phyloP scores from a whole-genome alignment of 2,797 vertebrate genomes.

The Dipus sagitta region DNA sequence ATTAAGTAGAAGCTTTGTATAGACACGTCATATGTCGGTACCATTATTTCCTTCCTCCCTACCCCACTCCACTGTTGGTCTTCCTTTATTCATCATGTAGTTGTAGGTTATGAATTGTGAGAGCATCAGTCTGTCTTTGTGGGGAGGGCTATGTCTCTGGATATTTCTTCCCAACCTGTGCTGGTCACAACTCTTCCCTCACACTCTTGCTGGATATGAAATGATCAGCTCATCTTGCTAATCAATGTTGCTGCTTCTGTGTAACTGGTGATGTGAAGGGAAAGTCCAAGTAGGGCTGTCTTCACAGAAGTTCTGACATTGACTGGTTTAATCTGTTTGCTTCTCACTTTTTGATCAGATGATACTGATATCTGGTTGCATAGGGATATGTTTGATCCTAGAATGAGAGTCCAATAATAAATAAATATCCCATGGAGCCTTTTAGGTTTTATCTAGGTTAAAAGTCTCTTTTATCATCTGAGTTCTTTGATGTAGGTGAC shows the following conservation, averaged over 20 bases:
- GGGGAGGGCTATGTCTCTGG: no score
- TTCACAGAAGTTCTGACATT: constrained; percentile 14
- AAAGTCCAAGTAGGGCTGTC: neutral
- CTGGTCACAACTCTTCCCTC: neutral
- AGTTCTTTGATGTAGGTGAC: constrained; percentile 72
- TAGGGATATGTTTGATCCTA: constrained; percentile 71
- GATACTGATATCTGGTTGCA: constrained; percentile 65
- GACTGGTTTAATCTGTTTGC: constrained; percentile 39
- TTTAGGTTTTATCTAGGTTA: constrained; percentile 71
- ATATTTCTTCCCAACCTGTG: no score
- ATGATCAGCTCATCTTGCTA: neutral
- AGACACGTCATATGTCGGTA: no score
- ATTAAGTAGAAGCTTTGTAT: no score
- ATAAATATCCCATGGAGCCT: constrained; percentile 54
- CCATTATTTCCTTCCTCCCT: no score
- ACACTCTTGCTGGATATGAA: no score
- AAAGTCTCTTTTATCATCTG: constrained; percentile 74
- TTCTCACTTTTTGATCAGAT: constrained; percentile 68
- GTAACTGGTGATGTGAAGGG: neutral
- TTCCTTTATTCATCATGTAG: no score
- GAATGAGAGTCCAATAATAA: constrained; percentile 70
- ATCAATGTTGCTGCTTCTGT: neutral
- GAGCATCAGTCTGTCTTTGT: no score
- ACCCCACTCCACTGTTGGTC: no score
- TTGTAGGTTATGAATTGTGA: no score